Evolutionary conservation across 1,140 invertebrate genomes (phyloP).

Genomic region (Drosophila nannoptera): DNA sequence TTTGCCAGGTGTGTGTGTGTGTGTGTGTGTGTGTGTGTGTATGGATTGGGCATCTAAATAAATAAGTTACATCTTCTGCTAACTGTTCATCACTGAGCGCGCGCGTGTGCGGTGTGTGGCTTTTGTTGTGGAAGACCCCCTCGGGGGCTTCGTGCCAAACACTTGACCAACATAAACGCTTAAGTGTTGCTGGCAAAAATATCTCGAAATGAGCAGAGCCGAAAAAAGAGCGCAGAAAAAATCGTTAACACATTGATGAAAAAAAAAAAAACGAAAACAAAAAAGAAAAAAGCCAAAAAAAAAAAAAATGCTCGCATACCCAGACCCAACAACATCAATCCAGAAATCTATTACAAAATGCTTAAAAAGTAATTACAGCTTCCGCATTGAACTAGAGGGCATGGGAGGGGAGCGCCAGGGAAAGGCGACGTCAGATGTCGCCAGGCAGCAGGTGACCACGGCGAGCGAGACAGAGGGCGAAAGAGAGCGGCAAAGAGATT

Average conservation of each 20-base stretch:
- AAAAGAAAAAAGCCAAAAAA: slow-evolving; percentile 28
- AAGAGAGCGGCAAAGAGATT: slow-evolving; percentile 6
- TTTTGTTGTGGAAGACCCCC: slow-evolving; percentile 49
- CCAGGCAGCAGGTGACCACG: slow-evolving; percentile 32
- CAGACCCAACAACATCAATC: slow-evolving; percentile 15
- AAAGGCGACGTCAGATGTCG: slow-evolving; percentile 31
- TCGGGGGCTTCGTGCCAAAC: slow-evolving; percentile 49
- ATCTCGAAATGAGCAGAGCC: slow-evolving; percentile 49
- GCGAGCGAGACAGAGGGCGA: neutral
- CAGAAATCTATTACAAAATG: slow-evolving; percentile 72
- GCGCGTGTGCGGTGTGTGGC: slow-evolving; percentile 36
- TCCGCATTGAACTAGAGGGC: slow-evolving; percentile 54
- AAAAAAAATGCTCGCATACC: slow-evolving; percentile 22
- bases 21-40: no score
- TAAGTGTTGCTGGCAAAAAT: slow-evolving; percentile 47
- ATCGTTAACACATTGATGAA: slow-evolving; percentile 38
- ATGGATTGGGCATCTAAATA: slow-evolving; percentile 33
- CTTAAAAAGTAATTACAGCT: slow-evolving; percentile 73
- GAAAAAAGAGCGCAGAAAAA: slow-evolving; percentile 11
- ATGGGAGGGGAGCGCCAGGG: neutral
- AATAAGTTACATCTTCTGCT: slow-evolving; percentile 45
- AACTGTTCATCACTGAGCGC: slow-evolving; percentile 57
- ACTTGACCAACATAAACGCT: slow-evolving; percentile 73
- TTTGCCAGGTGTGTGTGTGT: no score
- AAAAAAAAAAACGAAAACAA: slow-evolving; percentile 27